A percentile compares a stretch with the other conserved stretches of the same genome.
phyloP scores from a whole-genome alignment of 2,888 invertebrate genomes.

The Amaurobius ferox region DNA sequence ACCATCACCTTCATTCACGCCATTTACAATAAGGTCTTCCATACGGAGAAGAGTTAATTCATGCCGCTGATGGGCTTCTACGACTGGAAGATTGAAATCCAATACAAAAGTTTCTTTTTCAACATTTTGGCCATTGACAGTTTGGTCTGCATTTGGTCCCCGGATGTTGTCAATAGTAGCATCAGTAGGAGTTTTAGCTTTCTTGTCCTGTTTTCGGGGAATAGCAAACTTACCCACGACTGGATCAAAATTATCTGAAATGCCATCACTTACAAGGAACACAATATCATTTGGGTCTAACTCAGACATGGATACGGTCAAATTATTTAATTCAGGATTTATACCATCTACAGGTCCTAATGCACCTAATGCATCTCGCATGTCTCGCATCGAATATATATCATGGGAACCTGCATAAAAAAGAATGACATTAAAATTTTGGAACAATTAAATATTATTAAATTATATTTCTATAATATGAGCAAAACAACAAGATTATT shows the following conservation, averaged over 20 bases:
- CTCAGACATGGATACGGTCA: conserved; percentile 89
- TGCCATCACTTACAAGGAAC: conserved; percentile 91
- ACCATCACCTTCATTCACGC: conserved; percentile 80
- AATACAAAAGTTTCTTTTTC: conserved; percentile 52
- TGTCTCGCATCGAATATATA: conserved; percentile 88
- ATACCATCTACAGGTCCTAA: conserved; percentile 90
- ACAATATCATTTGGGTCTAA: conserved; percentile 89
- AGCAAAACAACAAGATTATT: too few relatives aligned
- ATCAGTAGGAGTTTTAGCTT: conserved; percentile 51
- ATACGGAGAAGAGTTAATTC: conserved; percentile 85
- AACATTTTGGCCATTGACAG: conserved; percentile 17
- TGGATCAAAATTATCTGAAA: conserved; percentile 93
- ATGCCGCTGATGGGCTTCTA: conserved; percentile 86
- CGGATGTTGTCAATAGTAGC: conserved; percentile 23
- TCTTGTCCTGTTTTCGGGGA: conserved; percentile 73
- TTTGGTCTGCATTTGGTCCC: conserved; percentile 1
- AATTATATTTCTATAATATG: too few relatives aligned
- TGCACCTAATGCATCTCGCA: conserved; percentile 92
- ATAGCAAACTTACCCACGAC: conserved; percentile 91
- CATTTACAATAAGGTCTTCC: conserved; percentile 85
- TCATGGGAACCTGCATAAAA: conserved; percentile 85
- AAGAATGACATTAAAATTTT: too few relatives aligned
- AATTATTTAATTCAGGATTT: conserved; percentile 90
- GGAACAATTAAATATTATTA: too few relatives aligned
- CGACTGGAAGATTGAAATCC: conserved; percentile 80